Base-by-base conservation (phyloP, 2,113 vertebrate species). In the Nettapus auritus region DNA sequence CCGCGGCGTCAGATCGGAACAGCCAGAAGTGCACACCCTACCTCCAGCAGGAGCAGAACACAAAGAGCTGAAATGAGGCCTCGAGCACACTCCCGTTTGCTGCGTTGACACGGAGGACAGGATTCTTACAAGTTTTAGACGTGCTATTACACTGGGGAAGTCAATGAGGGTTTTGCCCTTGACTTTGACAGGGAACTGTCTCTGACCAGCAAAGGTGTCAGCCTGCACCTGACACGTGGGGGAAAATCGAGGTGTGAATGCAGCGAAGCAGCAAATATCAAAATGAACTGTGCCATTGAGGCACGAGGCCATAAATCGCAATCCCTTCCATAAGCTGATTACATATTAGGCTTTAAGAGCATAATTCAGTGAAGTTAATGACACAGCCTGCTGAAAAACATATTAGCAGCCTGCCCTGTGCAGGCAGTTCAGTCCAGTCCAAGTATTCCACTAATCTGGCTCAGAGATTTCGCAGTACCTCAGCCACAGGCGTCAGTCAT, bases 311-410 rank as follows among this genome's bases (percentile, higher is more conserved):
- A 86, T 76, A 95, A 94, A 93, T 63, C 8, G 17, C 69, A 79
- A 89, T 31, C 59, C 40, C 52, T 84, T 78, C 94, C 82, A 75
- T 88, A 92, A 93, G 88, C 23, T 82, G 80, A 90, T 94, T 84
- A 84, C 8, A 36, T 44, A 78, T 66, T 29, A 64, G 76, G 73
- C 78, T 91, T 74, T 62, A 81, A 44, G 80, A 71, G 48, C 34
- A 19, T 82, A 94, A 96, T 31, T 86, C 88, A 73, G 28, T 40
- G 34, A 93, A 83, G 53, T 88, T 53, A 95, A 92, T 78, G 82
- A 74, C 85, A 89, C 50, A 63, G 75, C 55, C 74, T 88, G 91
- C 71, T 86, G 38, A 86, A 90, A 92, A 81, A 88, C 69, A 29
- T 14, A 12, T 46, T 86, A 90, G 74, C 29, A 92, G 74, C 38